phyloP scores from a whole-genome alignment of 2,113 vertebrate species.

The Macrotis lagotis region DNA sequence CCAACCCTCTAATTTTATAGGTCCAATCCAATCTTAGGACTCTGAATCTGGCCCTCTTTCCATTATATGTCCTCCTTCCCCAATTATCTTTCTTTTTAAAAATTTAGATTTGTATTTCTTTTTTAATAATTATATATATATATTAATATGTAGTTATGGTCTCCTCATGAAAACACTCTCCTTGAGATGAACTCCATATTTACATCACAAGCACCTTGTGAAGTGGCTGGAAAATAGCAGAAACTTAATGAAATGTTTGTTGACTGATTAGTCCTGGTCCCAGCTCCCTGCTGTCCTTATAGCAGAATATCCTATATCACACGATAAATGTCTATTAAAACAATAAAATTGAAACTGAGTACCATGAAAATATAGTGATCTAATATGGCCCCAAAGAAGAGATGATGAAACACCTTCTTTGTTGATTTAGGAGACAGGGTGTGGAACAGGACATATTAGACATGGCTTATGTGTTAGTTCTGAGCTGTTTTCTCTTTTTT shows the following conservation, averaged over 20 bases:
- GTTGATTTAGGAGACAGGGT: not conserved
- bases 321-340: not conserved
- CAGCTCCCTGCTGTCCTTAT: not conserved
- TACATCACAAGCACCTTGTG: too few species aligned
- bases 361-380: not conserved
- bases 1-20: not conserved
- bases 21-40: not conserved
- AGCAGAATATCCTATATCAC: not conserved
- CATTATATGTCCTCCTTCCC: not conserved
- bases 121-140: not conserved
- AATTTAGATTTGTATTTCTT: not conserved
- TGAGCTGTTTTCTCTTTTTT: not conserved
- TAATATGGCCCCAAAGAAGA: not conserved
- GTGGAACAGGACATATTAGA: not conserved
- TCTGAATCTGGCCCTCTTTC: not conserved
- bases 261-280: not conserved
- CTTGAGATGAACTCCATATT: too few species aligned
- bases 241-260: not conserved
- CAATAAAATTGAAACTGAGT: not conserved
- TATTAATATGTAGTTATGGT: not conserved
- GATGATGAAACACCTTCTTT: not conserved
- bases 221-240: too few species aligned
- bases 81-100: not conserved
- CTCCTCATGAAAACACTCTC: not conserved
- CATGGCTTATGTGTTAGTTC: not conserved